A percentile compares a stretch with the other conserved stretches of the same genome.
Conservation (phyloP, 2,797 vertebrate species). For the Sylvia borin region DNA sequence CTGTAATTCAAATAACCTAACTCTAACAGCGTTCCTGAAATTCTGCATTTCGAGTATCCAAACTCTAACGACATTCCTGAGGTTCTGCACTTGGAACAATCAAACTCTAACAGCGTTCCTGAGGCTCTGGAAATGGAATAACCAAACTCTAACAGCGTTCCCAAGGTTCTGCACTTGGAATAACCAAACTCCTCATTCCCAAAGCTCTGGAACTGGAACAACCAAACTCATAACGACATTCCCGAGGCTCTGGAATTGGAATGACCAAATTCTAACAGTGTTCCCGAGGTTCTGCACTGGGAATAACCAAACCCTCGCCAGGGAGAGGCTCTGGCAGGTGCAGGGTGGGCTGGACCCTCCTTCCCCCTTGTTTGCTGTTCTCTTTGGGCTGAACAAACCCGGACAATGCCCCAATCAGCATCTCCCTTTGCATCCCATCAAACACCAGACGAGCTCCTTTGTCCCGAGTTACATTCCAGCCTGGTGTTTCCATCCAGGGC, state of each 20-base stretch:
- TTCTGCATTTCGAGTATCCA: background rate
- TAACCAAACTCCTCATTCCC: background rate
- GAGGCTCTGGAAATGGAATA: fast-evolving
- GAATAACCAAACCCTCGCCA: background rate
- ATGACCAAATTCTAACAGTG: background rate
- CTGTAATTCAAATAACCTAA: background rate
- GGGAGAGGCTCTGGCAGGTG: background rate
- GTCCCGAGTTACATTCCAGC: background rate
- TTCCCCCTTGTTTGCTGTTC: background rate
- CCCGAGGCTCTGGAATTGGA: background rate
- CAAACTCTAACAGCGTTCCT: background rate
- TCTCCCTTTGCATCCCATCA: background rate
- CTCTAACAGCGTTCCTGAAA: background rate
- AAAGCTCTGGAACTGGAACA: background rate
- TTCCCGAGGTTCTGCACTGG: background rate
- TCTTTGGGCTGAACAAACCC: background rate
- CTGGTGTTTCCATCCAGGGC: background rate
- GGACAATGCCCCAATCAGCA: background rate
- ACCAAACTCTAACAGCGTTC: background rate
- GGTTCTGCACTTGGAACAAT: background rate
- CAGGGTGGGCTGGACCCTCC: background rate
- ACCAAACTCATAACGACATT: background rate
- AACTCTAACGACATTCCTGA: background rate
- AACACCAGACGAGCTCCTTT: background rate
- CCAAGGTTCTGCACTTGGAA: background rate